Base-by-base conservation (phyloP, 2,113 vertebrate genomes). In the Morphnarchus princeps region DNA sequence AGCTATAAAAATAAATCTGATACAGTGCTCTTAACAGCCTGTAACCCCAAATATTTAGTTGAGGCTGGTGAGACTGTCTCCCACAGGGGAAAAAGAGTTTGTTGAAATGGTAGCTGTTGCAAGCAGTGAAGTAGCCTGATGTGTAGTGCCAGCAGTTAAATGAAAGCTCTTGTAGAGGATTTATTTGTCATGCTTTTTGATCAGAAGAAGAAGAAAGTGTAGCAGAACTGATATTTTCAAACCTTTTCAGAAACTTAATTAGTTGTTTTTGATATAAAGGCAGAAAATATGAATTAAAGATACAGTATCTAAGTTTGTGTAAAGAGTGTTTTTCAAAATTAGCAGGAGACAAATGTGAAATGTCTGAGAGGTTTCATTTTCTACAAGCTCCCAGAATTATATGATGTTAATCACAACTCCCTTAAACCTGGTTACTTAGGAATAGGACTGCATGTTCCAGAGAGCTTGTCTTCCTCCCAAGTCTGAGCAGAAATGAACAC, bases 141-240 rank as follows among this genome's bases (percentile, higher is more conserved):
- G 19, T 29, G 52, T 36, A 65, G 61, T 57, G 66, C 21, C 70
- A 94, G 50, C 6, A 85, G 58, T 73, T 72, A 70, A 91, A 83
- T 40, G 29, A 92, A 95, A 93, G 21, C 47, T 81, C 31, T 92
- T 79, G 86, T 34, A 78, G 42, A 89, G 85, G 34, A 71, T 74
- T 93, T 94, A 61, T 92, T 95, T 90, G 63, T 82, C 80, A 76
- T 79, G 80, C 42, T 67, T 92, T 90, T 90, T 84, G 90, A 90
- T 92, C 91, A 95, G 71, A 93, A 92, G 74, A 87, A 65, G 36
- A 87, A 59, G 18, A 87, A 74, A 59, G 26, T 72, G 47, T 38
- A 94, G 86, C 72, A 93, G 77, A 89, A 82, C 16, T 65, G 57
- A 34, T 76, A 74, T 61, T 95, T 93, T 90, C 19, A n/a, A 89